Evolutionary conservation across 2,113 vertebrate species (phyloP).

Genomic region (Cephalopholis sonnerati): DNA sequence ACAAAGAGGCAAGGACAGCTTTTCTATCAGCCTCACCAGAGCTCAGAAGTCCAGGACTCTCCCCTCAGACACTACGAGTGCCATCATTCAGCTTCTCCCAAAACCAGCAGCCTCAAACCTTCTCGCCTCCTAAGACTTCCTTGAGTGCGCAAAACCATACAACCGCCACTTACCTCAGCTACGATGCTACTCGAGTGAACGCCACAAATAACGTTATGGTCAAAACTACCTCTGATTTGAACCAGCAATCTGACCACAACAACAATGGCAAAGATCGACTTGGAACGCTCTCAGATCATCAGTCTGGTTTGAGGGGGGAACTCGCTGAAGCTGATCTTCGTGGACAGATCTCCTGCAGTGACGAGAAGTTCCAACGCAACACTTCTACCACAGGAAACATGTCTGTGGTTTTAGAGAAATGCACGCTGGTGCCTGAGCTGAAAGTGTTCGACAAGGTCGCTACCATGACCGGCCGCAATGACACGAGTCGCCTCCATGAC

Average conservation of each 20-base stretch:
- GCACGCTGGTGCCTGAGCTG: conserved; percentile 85
- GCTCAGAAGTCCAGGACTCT: not conserved
- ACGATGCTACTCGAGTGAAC: not conserved
- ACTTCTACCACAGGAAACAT: conserved; percentile 36
- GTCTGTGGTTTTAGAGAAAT: conserved; percentile 83
- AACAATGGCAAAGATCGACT: conserved; percentile 1
- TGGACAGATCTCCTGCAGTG: no score
- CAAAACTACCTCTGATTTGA: conserved; percentile 49
- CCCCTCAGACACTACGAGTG: not conserved
- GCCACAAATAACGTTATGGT: not conserved
- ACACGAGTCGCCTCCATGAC: not conserved
- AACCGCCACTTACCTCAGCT: conserved; percentile 45
- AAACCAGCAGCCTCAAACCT: conserved; percentile 26
- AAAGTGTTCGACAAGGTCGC: conserved; percentile 74
- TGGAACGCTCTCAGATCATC: not conserved
- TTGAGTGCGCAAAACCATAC: not conserved
- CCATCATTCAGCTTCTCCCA: not conserved
- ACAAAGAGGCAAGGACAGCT: conserved; percentile 27
- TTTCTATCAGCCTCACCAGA: conserved; percentile 7
- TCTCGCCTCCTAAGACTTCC: conserved; percentile 1
- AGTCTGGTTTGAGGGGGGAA: not conserved
- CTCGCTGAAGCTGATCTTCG: not conserved
- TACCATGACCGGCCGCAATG: not conserved
- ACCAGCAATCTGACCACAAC: conserved; percentile 43
- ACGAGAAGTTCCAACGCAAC: fast-evolving